Evolutionary conservation across 1,140 invertebrate species (phyloP), one percentile per base, ranked within the genome.

Genomic region (Hydropsyche tenuis): DNA sequence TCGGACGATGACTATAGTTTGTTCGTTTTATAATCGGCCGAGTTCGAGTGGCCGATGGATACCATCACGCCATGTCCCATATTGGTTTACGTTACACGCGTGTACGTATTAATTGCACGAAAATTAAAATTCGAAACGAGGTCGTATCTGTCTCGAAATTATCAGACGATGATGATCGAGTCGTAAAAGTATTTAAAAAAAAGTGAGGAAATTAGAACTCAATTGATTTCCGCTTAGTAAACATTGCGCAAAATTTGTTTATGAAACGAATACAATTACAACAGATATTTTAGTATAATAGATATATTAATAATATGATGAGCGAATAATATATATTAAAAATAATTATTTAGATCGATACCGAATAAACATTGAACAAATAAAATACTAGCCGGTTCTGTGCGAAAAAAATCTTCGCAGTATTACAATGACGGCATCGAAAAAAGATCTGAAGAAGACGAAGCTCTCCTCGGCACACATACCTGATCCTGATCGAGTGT

Each of bases 31-130:
- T 12, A 60, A 60, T 53, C 51, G 51, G 22, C 51, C 51, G 16
- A 16, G 51, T 53, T 53, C 51, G 37, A 53, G 22, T 2, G 51
- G n/a, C n/a, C 51, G 11, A 53, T 53, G 51, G 51, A 53, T 53
- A 53, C 51, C 51, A 53, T 53, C 51, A 53, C 51, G 51, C 51
- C 51, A 53, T 20, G 51, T 53, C 51, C 51, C 51, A 53, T 53
- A 53, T 53, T 2, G 18, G 22, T 53, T 20, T 53, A 53, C 22
- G 9, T 53, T 43, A 43, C 12, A 43, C 12, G 12, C 12, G 12
- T 43, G 12, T 43, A 43, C 12, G 12, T 43, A 43, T 3, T 53
- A 53, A 53, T 53, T 22, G 51, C 11, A 20, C 51, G 16, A 53
- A 53, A 53, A 53, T 53, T 53, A 53, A 53, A 53, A 53, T 16